Percentiles rank a stretch among this genome's conserved stretches.
phyloP scores from a whole-genome alignment of 2,113 vertebrate species.

The Corythoichthys intestinalis region DNA sequence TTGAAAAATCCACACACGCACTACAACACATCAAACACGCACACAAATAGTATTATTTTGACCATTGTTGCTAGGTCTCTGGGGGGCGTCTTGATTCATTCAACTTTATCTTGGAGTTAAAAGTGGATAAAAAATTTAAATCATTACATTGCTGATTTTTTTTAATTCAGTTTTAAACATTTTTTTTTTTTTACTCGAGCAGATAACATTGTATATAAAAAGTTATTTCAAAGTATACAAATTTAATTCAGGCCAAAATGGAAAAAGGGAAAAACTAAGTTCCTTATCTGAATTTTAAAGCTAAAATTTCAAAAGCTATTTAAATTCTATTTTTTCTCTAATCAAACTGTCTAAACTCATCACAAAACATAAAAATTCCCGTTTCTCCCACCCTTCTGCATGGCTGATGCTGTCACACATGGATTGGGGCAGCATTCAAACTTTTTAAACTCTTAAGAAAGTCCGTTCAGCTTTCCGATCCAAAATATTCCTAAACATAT shows the following conservation, averaged over 20 bases:
- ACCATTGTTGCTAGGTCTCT: neutral
- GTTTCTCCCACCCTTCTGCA: neutral
- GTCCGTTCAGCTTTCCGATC: neutral
- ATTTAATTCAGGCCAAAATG: too few relatives aligned
- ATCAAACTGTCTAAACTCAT: neutral
- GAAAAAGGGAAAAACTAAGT: too few relatives aligned
- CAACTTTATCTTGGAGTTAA: neutral
- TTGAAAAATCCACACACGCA: slow-evolving; percentile 3
- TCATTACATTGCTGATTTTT: neutral
- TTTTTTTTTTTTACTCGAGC: neutral
- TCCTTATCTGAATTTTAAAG: too few relatives aligned
- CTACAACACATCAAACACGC: slow-evolving; percentile 1
- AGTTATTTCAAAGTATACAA: neutral
- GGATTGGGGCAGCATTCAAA: neutral
- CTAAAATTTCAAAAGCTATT: neutral
- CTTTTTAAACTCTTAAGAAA: neutral
- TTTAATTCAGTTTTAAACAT: neutral
- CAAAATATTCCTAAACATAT: neutral
- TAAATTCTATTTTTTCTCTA: neutral
- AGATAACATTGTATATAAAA: neutral
- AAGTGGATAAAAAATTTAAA: neutral
- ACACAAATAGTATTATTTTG: neutral
- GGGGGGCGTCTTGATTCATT: neutral
- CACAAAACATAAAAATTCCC: neutral
- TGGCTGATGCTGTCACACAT: neutral